Percentiles rank a stretch among this genome's conserved stretches.
Conservation (phyloP, 2,888 invertebrate species). For the Encarsia formosa region DNA sequence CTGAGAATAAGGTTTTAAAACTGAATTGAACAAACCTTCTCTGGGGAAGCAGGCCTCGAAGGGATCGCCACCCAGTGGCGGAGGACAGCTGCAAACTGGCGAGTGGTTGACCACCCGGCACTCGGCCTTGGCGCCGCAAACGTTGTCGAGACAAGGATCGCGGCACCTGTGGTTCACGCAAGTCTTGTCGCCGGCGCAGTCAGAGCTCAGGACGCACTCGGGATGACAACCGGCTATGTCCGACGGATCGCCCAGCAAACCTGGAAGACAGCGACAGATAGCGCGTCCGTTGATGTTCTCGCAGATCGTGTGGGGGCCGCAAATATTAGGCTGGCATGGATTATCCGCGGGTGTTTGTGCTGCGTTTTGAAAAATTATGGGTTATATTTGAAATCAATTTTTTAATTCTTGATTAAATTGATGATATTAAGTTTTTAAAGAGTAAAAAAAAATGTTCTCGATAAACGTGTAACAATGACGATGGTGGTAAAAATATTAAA, state of each 20-base stretch:
- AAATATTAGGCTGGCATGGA: constrained; percentile 54
- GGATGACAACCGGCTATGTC: constrained; percentile 53
- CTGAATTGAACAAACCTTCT: too few species aligned
- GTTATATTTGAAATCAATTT: too few species aligned
- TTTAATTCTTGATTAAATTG: too few species aligned
- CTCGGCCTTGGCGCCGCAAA: constrained; percentile 72
- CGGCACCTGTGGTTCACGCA: constrained; percentile 78
- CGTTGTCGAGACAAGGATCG: constrained; percentile 74
- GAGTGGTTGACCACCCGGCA: constrained; percentile 74
- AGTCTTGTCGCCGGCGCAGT: constrained; percentile 76
- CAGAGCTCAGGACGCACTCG: constrained; percentile 58
- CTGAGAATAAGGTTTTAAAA: too few species aligned
- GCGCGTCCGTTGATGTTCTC: constrained; percentile 49
- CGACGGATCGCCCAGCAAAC: constrained; percentile 48
- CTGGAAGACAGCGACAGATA: constrained; percentile 51
- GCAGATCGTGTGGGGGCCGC: constrained; percentile 54
- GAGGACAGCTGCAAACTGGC: constrained; percentile 72
- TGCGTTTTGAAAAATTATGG: too few species aligned
- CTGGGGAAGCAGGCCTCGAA: constrained; percentile 51
- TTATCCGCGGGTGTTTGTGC: constrained; percentile 36
- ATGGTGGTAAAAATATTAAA: too few species aligned
- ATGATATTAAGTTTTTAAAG: too few species aligned
- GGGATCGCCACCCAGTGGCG: constrained; percentile 53
- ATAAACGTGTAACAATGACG: too few species aligned
- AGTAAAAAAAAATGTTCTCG: too few species aligned